Evolutionary conservation across 2,113 vertebrate genomes (phyloP), one percentile per base, ranked within the genome.

Genomic region (Brachyistius frenatus): DNA sequence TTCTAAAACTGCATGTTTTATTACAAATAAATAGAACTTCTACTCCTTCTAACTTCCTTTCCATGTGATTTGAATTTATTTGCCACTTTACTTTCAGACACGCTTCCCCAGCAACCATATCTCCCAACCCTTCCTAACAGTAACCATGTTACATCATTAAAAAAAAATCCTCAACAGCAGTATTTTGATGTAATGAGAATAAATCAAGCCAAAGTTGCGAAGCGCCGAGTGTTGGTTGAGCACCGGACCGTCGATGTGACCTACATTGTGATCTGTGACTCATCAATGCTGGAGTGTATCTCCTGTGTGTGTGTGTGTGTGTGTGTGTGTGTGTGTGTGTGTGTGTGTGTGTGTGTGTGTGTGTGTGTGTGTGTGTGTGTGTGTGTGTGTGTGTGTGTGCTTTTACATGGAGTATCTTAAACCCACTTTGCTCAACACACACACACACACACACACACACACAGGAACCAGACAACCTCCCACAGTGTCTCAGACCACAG

Each of bases 231-330:
- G 4, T 37, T 4, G 35, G 58, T 31, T 56, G 15, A 33, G 9
- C 64, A 41, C 13, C 30, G 9, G 35, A 46, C 31, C 5, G 10
- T 55, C 31, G 41, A 15, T 68, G 68, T 84, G 83, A 73, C 86
- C 84, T 69, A 81, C 56, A 81, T 74, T 41, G 47, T 54, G 57
- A 84, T 83, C 66, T 55, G 49, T 90, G 87, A 89, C 80, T 90
- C 89, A 90, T 84, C 87, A 68, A 23, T 61, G 70, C 36, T 72
- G 63, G 60, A n/a, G 76, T 66, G 55, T 30, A 1, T 52, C 5
- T 73, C 23, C 23, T 23, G 61, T 66, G 30, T 11, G 30, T 46
- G 54, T 44, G 66, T 23, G 23, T 23, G 23, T 23, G 23, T 23
- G 23, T 23, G 23, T 23, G 23, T 23, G 23, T 23, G 23, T 23